Conservation (phyloP, 1,140 invertebrate genomes). For the Caerostris extrusa region DNA sequence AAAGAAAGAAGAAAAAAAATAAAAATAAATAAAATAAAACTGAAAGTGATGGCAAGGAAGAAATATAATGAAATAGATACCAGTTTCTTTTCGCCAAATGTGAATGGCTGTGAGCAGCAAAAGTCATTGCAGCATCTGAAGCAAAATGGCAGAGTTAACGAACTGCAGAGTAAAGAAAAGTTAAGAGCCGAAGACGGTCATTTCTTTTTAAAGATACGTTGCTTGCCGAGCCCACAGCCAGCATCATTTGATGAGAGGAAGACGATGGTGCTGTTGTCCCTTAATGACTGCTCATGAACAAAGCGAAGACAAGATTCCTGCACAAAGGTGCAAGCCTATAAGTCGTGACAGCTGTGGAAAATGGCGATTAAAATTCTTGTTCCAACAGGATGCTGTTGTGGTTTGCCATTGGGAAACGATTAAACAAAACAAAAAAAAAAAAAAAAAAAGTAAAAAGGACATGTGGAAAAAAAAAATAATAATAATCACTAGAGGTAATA, state of each 20-base stretch:
- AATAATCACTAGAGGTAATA: not conserved
- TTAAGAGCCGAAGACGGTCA: not conserved
- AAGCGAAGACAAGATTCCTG: constrained; percentile 53
- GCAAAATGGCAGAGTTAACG: constrained; percentile 43
- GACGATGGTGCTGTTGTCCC: constrained; percentile 23
- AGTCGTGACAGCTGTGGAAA: constrained; percentile 66
- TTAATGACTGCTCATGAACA: constrained; percentile 48
- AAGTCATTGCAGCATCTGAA: constrained; percentile 6
- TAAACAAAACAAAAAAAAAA: not conserved
- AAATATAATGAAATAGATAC: constrained; percentile 61
- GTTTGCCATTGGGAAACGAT: not conserved
- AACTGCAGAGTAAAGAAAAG: not conserved
- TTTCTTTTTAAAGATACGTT: constrained; percentile 48
- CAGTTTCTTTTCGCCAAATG: constrained; percentile 38
- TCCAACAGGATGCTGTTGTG: constrained; percentile 64
- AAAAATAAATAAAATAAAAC: not conserved
- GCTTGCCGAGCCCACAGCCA: not conserved
- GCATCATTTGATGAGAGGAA: not conserved
- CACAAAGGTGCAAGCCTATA: constrained; percentile 41
- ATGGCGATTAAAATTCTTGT: constrained; percentile 52
- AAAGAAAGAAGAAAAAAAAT: not conserved
- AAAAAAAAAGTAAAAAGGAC: not conserved
- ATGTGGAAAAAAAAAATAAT: constrained; percentile 21
- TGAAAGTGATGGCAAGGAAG: constrained; percentile 27
- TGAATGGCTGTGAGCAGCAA: constrained; percentile 3